Percentiles rank a stretch among this genome's conserved stretches.
These are phyloP conservation scores for Phrynosoma blainvillii DNA, from an alignment of 2,113 vertebrate genomes.

Conservation along the genomic window DNA sequence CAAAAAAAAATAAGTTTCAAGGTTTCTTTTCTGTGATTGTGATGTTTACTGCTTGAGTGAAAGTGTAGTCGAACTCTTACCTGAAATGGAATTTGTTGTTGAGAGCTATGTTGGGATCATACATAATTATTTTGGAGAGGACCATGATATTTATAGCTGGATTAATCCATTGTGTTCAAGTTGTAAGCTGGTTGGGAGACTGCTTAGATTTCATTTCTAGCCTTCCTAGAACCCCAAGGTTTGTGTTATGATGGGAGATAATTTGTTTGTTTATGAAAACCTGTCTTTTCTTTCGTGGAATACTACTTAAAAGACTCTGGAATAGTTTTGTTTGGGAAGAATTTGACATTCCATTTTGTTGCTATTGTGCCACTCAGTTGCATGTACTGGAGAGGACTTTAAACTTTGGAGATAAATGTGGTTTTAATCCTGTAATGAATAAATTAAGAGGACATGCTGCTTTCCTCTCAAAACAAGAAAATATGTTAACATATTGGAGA, in stretches of 20 bases:
- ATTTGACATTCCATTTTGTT: conserved; percentile 26
- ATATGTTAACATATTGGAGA: conserved; percentile 16
- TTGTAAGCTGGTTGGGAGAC: conserved; percentile 3
- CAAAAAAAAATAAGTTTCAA: not conserved
- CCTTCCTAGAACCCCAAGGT: conserved; percentile 21
- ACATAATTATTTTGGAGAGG: not conserved
- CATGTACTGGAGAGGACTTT: conserved; percentile 30
- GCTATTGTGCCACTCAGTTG: not conserved
- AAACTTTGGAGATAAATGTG: conserved; percentile 12
- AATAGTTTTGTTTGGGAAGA: conserved; percentile 24
- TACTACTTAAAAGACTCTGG: conserved; percentile 9
- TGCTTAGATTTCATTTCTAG: conserved; percentile 25
- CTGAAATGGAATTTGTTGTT: not conserved
- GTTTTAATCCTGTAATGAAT: not conserved
- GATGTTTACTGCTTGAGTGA: not conserved
- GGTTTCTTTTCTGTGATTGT: not conserved
- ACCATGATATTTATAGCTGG: not conserved
- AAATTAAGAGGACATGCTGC: conserved; percentile 12
- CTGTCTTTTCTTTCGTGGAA: not conserved
- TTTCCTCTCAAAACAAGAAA: not conserved
- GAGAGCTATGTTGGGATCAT: not conserved
- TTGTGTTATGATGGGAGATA: conserved; percentile 19
- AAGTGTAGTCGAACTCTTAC: not conserved
- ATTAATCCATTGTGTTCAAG: not conserved
- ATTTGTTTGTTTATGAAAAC: conserved; percentile 9